Conservation (phyloP, 2,113 vertebrate genomes). For the Suncus etruscus region DNA sequence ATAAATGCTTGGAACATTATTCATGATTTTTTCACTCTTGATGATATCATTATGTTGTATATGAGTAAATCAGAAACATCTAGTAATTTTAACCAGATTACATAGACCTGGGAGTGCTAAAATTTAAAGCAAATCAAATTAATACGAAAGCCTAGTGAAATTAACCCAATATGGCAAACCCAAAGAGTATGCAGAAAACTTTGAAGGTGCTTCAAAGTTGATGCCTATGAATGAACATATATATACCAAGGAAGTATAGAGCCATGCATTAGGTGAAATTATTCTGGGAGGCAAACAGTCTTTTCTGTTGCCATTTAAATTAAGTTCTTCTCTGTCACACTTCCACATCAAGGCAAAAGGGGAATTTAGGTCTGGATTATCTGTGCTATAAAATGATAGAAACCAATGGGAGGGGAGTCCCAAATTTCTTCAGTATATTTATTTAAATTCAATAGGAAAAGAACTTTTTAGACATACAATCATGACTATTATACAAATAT, state of each 20-base stretch:
- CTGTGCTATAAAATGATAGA: background rate
- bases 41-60: background rate
- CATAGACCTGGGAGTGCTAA: background rate
- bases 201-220: background rate
- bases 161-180: background rate
- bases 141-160: background rate
- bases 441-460: background rate
- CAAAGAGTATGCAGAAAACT: background rate
- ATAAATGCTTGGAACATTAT: background rate
- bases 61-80: constrained; percentile 1
- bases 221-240: no score
- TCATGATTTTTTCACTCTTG: background rate
- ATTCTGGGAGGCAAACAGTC: background rate
- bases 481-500: background rate
- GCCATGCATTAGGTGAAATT: background rate
- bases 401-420: background rate
- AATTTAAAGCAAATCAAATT: background rate
- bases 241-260: no score
- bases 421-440: background rate
- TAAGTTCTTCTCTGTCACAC: background rate
- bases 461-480: background rate
- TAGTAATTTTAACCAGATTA: background rate
- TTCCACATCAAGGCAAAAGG: background rate
- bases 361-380: background rate
- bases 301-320: background rate